Evolutionary conservation across 2,888 invertebrate species (phyloP), one percentile per base, ranked within the genome.

Genomic region (Acleris cristana): DNA sequence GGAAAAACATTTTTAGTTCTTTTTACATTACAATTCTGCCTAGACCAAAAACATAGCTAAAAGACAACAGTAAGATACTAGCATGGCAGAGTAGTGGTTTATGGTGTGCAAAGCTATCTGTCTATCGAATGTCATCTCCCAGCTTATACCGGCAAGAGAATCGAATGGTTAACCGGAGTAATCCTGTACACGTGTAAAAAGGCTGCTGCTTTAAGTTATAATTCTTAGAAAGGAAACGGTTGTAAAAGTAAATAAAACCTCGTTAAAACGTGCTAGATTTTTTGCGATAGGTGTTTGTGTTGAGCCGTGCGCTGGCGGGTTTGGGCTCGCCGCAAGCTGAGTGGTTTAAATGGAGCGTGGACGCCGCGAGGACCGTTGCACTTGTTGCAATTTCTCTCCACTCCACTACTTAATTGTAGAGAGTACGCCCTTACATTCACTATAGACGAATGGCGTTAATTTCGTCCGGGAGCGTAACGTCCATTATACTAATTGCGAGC

Each of bases 401-500:
- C 86, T 86, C 83, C 77, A 81, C 83, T 83, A 87, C 85, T 88
- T 88, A 87, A 90, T 88, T 87, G 88, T 87, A 76, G 82, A 81
- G 79, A 90, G 87, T 88, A 80, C 86, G 79, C 85, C 82, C 83
- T 85, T 82, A 86, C 82, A 81, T 81, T 84, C 78, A 79, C 83
- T 87, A 88, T 87, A 88, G 87, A 86, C 83, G 86, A 85, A 89
- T 85, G 76, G 84, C 88, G 85, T 87, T 88, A 90, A 90, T 90
- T 89, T 86, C 79, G 76, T 82, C 78, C 75, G 73, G 81, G 81
- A 83, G 87, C 88, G 89, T 88, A 88, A 84, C 86, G 84, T 90
- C 90, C 90, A 92, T 92, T 92, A 91, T 86, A 85, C 84, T 92
- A 92, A 92, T 92, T 92, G 90, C 90, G 80, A 88, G 84, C 87